Evolutionary conservation across 2,113 vertebrate species (phyloP), one percentile per base, ranked within the genome.

Genomic region (Ardeotis arabs): DNA sequence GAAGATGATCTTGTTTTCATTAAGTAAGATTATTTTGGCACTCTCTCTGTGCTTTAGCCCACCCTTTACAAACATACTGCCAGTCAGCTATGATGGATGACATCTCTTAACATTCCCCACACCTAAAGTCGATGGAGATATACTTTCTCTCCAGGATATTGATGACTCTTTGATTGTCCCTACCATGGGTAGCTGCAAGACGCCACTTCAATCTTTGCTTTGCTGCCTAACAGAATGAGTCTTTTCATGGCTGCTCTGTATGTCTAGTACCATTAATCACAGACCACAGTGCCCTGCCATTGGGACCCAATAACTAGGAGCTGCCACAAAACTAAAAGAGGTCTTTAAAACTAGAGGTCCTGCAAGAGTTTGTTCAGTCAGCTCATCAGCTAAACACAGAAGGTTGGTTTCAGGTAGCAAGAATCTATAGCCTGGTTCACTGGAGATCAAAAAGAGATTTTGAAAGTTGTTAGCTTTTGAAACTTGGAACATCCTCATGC

Each of bases 131-230:
- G 0, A 89, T 94, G 67, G 33, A 94, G 90, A 95, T 74, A 44
- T 21, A 83, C 93, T 96, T 96, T 96, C 49, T 90, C 63, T 86
- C 56, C 85, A 37, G 66, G 56, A 68, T 95, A 93, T 62, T 86
- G 90, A 96, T 83, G 49, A 78, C n/a, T 63, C 28, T 91, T 74
- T 84, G 91, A 87, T 86, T 78, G 60, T 59, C 56, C 60, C 72
- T 60, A 94, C 3, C 56, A 49, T 3, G 6, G 24, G 28, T 58
- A 83, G 72, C 33, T 67, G 52, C 41, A 66, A 91, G 68, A 92
- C 44, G 69, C 37, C 76, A 49, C 59, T 95, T 81, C 62, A 94
- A 1, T 72, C 73, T 93, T 70, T 77, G 59, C 39, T 95, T 90
- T 94, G 33, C 66, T 87, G 44, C 35, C 50, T 78, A 37, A 77